Percentiles rank a stretch among this genome's conserved stretches.
phyloP scores from a whole-genome alignment of 1,140 invertebrate species.

The Saccostrea glomerata region DNA sequence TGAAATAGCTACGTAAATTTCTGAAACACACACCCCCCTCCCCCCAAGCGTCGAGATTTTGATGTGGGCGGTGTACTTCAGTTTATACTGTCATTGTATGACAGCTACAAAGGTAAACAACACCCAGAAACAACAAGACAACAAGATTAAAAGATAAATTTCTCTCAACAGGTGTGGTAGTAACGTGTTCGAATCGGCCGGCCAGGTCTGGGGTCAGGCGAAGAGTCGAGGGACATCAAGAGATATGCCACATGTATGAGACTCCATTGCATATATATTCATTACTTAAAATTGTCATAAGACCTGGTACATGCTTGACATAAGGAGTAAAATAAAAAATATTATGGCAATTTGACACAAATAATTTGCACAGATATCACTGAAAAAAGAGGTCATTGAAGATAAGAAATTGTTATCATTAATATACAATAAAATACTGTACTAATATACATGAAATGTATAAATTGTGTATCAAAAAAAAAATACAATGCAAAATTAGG shows the following conservation, averaged over 20 bases:
- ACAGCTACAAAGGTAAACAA: constrained; percentile 4
- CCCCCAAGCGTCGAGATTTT: not conserved
- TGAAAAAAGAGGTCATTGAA: too few relatives aligned
- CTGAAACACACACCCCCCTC: not conserved
- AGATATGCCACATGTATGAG: not conserved
- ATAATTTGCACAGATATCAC: too few relatives aligned
- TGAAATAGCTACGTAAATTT: too few relatives aligned
- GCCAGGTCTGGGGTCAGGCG: not conserved
- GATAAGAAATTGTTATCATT: too few relatives aligned
- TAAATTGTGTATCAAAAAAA: too few relatives aligned
- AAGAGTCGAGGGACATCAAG: not conserved
- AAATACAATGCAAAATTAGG: too few relatives aligned
- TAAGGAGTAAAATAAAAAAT: too few relatives aligned
- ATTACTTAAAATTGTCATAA: too few relatives aligned
- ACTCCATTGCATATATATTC: not conserved
- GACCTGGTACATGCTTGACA: too few relatives aligned
- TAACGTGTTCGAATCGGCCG: not conserved
- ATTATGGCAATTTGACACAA: too few relatives aligned
- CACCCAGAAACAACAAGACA: constrained; percentile 17
- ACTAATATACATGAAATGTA: too few relatives aligned
- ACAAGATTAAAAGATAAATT: constrained; percentile 7
- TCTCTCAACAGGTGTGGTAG: not conserved
- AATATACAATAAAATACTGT: too few relatives aligned
- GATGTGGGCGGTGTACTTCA: not conserved
- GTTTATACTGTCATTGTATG: not conserved